Conservation (phyloP, 2,797 vertebrate species). For the Anguilla anguilla region DNA sequence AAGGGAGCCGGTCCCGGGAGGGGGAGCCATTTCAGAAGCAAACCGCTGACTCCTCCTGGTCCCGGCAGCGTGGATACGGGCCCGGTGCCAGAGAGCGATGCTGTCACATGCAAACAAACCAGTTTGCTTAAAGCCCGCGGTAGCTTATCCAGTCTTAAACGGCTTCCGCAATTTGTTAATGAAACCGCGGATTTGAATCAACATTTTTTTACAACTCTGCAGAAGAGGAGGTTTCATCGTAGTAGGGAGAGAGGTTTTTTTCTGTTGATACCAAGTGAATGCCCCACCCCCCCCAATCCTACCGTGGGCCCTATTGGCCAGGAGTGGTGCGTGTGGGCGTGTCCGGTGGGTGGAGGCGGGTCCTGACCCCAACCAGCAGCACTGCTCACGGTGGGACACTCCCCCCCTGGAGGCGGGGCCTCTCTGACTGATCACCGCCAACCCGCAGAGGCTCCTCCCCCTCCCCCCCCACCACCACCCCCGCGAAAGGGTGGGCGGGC, state of each 20-base stretch:
- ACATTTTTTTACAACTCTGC: not conserved
- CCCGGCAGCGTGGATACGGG: not conserved
- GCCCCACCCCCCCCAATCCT: not conserved
- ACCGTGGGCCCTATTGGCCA: not conserved
- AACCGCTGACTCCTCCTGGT: not conserved
- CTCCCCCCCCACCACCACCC: conserved; percentile 16
- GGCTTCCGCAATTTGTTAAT: not conserved
- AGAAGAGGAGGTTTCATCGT: not conserved
- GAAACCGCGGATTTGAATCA: too few species aligned
- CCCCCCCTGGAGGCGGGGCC: conserved; percentile 12
- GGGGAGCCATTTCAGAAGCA: not conserved
- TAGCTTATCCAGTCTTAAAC: not conserved
- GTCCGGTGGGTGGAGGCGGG: conserved; percentile 19
- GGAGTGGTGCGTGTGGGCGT: conserved; percentile 12
- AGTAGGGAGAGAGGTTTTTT: not conserved
- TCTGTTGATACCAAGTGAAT: not conserved
- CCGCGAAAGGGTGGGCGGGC: not conserved
- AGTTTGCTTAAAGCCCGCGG: not conserved
- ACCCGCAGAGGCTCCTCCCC: conserved; percentile 34
- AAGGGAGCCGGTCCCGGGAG: conserved; percentile 30
- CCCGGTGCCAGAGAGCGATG: not conserved
- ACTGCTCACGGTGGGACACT: conserved; percentile 2
- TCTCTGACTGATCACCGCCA: conserved; percentile 41
- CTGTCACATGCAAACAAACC: not conserved
- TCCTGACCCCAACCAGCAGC: conserved; percentile 19